Evolutionary conservation across 2,113 vertebrate species (phyloP).

Genomic region (Dascyllus trimaculatus): DNA sequence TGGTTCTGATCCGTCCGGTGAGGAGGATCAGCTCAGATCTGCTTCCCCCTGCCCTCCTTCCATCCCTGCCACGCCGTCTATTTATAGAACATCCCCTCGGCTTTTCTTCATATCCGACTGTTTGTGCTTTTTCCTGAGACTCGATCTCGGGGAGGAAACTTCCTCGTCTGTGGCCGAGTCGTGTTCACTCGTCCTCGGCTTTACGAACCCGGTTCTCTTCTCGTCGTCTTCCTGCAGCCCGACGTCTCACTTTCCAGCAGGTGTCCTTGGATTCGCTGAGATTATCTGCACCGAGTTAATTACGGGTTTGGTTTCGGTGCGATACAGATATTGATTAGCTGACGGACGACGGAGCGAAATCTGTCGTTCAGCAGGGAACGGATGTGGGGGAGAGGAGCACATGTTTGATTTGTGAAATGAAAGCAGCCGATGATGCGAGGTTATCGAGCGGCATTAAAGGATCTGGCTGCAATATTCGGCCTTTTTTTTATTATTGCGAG

Average conservation of each 20-base stretch:
- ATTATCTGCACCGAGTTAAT: no score
- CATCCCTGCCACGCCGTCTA: slow-evolving; percentile 45
- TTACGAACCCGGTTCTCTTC: no score
- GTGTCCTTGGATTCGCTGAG: no score
- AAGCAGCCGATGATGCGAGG: no score
- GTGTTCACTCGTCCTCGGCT: slow-evolving; percentile 33
- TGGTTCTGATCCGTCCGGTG: neutral
- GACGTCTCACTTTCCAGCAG: no score
- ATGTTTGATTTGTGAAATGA: neutral
- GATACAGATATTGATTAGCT: no score
- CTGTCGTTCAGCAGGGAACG: no score
- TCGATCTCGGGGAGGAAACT: slow-evolving; percentile 33
- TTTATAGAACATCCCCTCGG: slow-evolving; percentile 59
- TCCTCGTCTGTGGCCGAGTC: slow-evolving; percentile 24
- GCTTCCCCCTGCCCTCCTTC: slow-evolving; percentile 25
- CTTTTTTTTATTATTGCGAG: neutral
- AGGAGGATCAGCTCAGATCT: slow-evolving; percentile 23
- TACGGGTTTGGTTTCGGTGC: no score
- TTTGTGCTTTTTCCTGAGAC: slow-evolving; percentile 37
- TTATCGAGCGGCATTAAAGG: neutral
- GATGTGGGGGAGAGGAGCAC: no score
- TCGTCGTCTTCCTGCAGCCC: no score
- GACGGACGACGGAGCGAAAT: no score
- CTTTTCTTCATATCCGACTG: slow-evolving; percentile 21
- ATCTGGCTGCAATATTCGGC: neutral